Conservation (phyloP, 2,113 vertebrate genomes). For the Mobula hypostoma region DNA sequence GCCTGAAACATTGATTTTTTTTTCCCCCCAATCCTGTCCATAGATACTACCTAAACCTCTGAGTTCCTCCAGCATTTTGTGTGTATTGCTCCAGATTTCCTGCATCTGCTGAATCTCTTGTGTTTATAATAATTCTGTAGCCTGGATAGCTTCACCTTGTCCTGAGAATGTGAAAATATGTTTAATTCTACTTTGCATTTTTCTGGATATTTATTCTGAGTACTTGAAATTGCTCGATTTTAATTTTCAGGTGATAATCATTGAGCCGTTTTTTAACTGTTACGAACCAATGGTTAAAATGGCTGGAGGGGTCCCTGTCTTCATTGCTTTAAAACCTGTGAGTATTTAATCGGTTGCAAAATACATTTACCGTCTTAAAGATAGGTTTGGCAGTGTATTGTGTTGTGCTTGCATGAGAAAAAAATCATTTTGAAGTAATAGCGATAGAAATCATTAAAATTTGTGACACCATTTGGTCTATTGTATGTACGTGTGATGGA, state of each 20-base stretch:
- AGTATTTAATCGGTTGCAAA: slow-evolving; percentile 51
- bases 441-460: too few relatives aligned
- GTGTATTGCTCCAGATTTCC: too few relatives aligned
- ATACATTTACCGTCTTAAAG: neutral
- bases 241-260: slow-evolving; percentile 77
- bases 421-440: neutral
- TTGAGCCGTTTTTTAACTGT: slow-evolving; percentile 90
- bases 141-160: too few relatives aligned
- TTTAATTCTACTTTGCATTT: neutral
- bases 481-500: too few relatives aligned
- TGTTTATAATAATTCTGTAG: too few relatives aligned
- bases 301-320: slow-evolving; percentile 80
- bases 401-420: neutral
- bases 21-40: too few relatives aligned
- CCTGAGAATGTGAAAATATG: neutral
- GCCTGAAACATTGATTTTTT: too few relatives aligned
- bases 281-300: slow-evolving; percentile 89
- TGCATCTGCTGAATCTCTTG: too few relatives aligned
- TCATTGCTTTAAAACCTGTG: slow-evolving; percentile 75
- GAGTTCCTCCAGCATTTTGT: too few relatives aligned
- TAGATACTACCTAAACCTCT: too few relatives aligned
- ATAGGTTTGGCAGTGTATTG: neutral
- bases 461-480: too few relatives aligned
- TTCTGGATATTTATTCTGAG: neutral
- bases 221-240: neutral